Percentiles rank a stretch among this genome's conserved stretches.
Conservation (phyloP, 2,113 vertebrate species). For the Orycteropus afer region DNA sequence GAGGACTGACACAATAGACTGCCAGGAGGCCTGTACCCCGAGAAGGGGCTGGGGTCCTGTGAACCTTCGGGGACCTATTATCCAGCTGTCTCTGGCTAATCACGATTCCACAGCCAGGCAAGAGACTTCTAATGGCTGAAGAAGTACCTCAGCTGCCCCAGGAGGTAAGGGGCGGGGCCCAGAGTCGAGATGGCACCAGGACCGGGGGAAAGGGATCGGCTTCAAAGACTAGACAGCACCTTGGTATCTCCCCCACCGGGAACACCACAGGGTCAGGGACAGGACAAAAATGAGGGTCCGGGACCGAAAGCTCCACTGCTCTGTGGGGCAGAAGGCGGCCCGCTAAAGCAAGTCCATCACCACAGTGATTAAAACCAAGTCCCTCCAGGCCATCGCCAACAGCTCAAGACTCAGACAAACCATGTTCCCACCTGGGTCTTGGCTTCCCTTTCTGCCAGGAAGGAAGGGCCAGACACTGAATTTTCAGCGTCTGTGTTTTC, state of each 20-base stretch:
- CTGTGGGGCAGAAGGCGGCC: background rate
- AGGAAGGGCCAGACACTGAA: background rate
- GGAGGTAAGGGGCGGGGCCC: background rate
- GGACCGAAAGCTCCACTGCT: background rate
- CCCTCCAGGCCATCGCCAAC: background rate
- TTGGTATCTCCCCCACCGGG: no score
- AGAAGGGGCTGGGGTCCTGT: background rate
- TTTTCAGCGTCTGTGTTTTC: background rate
- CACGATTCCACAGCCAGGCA: background rate
- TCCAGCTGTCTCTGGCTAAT: background rate
- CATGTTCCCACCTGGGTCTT: background rate
- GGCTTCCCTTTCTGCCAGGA: background rate
- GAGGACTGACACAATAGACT: fast-evolving
- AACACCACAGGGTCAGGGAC: background rate
- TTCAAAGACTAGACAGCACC: background rate
- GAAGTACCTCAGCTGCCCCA: background rate
- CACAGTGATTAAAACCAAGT: background rate
- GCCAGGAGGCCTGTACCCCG: background rate
- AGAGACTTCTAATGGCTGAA: background rate
- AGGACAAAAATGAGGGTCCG: background rate
- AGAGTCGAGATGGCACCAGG: background rate
- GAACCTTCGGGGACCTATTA: background rate
- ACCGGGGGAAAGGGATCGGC: no score
- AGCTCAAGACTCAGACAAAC: background rate
- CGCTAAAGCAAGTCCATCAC: background rate